These are phyloP conservation scores for Chinchilla lanigera DNA, from an alignment of 2,113 vertebrate species.

Conservation along the genomic window DNA sequence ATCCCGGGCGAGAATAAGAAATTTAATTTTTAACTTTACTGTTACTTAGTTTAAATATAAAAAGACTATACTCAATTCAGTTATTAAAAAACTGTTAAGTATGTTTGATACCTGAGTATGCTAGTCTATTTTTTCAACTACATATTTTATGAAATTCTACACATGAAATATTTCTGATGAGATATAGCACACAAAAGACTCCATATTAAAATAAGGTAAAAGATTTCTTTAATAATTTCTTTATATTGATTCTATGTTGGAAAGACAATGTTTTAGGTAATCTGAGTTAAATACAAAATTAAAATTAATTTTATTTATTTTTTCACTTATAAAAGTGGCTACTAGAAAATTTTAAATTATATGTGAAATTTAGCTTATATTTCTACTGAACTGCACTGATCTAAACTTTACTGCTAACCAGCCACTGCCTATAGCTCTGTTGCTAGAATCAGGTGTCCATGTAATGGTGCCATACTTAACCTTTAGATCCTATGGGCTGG, in stretches of 20 bases:
- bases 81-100: neutral
- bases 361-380: neutral
- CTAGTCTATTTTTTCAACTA: neutral
- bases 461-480: accelerated
- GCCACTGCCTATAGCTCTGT: neutral
- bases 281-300: neutral
- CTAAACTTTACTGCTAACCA: too few species aligned
- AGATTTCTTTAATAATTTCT: neutral
- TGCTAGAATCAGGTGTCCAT: neutral
- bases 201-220: neutral
- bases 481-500: neutral
- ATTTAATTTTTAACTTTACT: neutral
- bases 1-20: neutral
- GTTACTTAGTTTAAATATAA: neutral
- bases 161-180: slow-evolving; percentile 14
- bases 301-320: neutral
- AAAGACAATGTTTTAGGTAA: neutral
- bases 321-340: neutral
- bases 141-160: slow-evolving; percentile 1
- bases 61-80: neutral
- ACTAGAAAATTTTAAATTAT: neutral
- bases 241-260: neutral
- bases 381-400: neutral
- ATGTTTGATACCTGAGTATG: neutral
- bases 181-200: neutral